phyloP scores from a whole-genome alignment of 1,140 invertebrate genomes.

The Drosophila sturtevanti region DNA sequence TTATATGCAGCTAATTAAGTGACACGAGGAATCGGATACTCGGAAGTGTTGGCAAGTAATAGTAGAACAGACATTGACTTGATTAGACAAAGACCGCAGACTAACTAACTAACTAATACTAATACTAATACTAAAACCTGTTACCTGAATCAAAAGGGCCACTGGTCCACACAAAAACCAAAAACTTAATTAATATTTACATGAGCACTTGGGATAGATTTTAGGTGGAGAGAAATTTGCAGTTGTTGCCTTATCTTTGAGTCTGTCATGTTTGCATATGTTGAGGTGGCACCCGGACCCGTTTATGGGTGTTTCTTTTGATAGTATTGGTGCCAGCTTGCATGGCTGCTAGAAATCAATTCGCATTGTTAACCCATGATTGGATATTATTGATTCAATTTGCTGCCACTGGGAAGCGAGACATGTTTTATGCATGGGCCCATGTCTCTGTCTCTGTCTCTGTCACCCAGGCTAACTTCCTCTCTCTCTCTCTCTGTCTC shows the following conservation, averaged over 20 bases:
- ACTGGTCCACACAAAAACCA: slow-evolving; percentile 21
- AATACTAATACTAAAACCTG: too few species aligned
- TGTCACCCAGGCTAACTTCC: neutral
- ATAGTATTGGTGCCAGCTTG: slow-evolving; percentile 28
- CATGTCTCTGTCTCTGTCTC: slow-evolving; percentile 13
- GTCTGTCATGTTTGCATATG: slow-evolving; percentile 59
- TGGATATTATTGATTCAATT: slow-evolving; percentile 82
- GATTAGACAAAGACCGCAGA: slow-evolving; percentile 57
- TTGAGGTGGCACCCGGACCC: slow-evolving; percentile 7
- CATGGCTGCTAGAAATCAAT: slow-evolving; percentile 78
- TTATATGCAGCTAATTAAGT: slow-evolving; percentile 67
- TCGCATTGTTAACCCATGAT: slow-evolving; percentile 82
- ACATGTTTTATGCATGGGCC: slow-evolving; percentile 75
- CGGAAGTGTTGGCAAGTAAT: slow-evolving; percentile 17
- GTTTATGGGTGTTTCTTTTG: neutral
- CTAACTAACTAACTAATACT: slow-evolving; percentile 53
- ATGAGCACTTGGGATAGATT: slow-evolving; percentile 46
- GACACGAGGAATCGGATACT: slow-evolving; percentile 17
- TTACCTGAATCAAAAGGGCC: slow-evolving; percentile 54
- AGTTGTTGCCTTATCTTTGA: slow-evolving; percentile 49
- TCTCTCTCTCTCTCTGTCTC: neutral
- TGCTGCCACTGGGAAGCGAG: slow-evolving; percentile 69
- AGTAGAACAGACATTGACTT: slow-evolving; percentile 18
- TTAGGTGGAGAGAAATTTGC: slow-evolving; percentile 6
- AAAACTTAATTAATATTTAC: slow-evolving; percentile 81